Conservation (phyloP, 2,888 invertebrate genomes). For the Chouioia cunea region DNA sequence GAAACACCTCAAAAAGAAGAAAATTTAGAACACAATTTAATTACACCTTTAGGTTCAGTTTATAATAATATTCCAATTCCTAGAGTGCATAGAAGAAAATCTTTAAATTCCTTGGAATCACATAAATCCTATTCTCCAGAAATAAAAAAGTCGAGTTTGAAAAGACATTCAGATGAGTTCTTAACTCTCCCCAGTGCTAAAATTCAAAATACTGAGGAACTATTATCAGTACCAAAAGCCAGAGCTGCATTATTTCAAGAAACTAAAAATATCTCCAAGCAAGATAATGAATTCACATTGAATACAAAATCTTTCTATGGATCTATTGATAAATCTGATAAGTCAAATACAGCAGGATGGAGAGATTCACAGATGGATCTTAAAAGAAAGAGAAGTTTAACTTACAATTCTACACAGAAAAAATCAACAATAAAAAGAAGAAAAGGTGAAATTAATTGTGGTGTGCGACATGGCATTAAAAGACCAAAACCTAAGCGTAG, state of each 20-base stretch:
- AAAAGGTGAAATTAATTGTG: constrained; percentile 76
- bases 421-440: constrained; percentile 64
- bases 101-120: constrained; percentile 50
- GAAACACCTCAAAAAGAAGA: constrained; percentile 59
- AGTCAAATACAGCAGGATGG: constrained; percentile 35
- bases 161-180: constrained; percentile 54
- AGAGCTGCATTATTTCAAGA: constrained; percentile 63
- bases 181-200: constrained; percentile 48
- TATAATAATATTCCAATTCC: constrained; percentile 56
- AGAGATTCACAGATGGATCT: constrained; percentile 26
- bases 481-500: constrained; percentile 71
- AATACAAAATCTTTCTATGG: constrained; percentile 62
- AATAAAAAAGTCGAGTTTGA: constrained; percentile 51
- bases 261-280: constrained; percentile 28
- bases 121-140: constrained; percentile 55
- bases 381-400: constrained; percentile 48
- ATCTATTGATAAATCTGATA: constrained; percentile 35
- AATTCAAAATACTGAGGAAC: constrained; percentile 54
- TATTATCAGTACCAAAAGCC: constrained; percentile 54
- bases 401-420: constrained; percentile 47
- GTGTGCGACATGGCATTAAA: constrained; percentile 75
- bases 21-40: constrained; percentile 53
- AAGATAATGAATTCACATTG: constrained; percentile 50
- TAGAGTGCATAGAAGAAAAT: constrained; percentile 59
- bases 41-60: constrained; percentile 59